Base-by-base conservation (phyloP, 2,797 vertebrate genomes). In the Tadarida brasiliensis region DNA sequence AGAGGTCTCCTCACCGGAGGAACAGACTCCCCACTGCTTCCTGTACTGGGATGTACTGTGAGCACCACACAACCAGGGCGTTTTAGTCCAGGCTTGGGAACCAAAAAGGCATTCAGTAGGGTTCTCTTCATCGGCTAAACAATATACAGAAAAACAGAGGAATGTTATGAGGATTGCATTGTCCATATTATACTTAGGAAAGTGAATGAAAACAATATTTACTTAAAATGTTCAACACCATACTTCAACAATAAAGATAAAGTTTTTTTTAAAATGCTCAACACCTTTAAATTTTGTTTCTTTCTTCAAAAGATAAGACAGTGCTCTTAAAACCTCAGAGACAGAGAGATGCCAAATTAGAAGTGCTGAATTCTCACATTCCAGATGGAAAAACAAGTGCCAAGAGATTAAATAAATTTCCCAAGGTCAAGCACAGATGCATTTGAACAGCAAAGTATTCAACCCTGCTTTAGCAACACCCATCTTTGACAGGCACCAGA, bases 301-400 rank as follows among this genome's bases (percentile, higher is more conserved):
- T 86, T 80, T 81, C 83, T 82, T 61, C 70, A 59, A 88, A 80
- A 86, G 49, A 65, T 74, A 93, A 80, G 28, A 28, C 71, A 77
- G 15, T 59, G 30, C 20, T 94, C 68, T 96, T 56, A 71, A 88
- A 94, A 65, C 35, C 61, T 77, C 33, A 35, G 16, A 93, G 22
- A 92, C 57, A 92, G 82, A 33, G 28, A 94, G 94, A 15, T 54
- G 26, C 35, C 68, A 74, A 65, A 22, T 87, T 78, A 51, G 73
- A 96, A 70, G 5, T 54, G 54, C 30, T 82, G 87, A 67, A 35
- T 90, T 90, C 28, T 97, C 87, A 89, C 61, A 91, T 89, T 90
- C 76, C 57, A 92, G 56, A 70, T 44, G 47, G 26, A 71, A 87
- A 87, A 49, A 77, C 22, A 71, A 92, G 85, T 39, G 76, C n/a